Base-by-base conservation (phyloP, 2,113 vertebrate genomes). In the Onychorhynchus coronatus region DNA sequence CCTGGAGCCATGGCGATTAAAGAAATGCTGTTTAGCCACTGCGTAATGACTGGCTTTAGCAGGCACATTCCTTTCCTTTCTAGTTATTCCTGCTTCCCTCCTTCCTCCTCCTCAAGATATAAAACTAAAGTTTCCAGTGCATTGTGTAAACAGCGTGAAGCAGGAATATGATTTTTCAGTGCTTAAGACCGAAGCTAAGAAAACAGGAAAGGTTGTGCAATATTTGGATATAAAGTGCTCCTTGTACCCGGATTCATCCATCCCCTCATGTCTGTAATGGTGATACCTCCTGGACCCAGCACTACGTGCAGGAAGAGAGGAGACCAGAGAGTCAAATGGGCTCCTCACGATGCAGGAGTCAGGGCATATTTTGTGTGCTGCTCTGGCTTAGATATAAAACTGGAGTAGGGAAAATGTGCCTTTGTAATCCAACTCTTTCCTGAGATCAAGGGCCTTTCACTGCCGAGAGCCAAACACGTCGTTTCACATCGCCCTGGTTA, bases 1-100 rank as follows among this genome's bases (percentile, higher is more conserved):
- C 80, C 96, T 65, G 89, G 41, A 87, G 89, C 94, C 70, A 71
- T 6, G 3, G 86, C 77, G 78, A 23, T 91, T 87, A 86, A 73
- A 91, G 67, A 75, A 93, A 65, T 22, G 52, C 7, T 8, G 1
- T 91, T 96, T 66, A 83, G 63, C 68, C 58, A 30, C 23, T 71
- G 62, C 49, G 31, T 88, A 75, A 49, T 1, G 6, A 33, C 70
- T 88, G 75, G 67, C 85, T 90, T 92, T 53, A 65, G 76, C 89
- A 47, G 50, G 56, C 67, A 70, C 61, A 33, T 80, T 93, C 44
- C 53, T 72, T 92, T 90, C 75, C 67, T 75, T 88, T 56, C 31
- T 62, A 39, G 41, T 47, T 93, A 33, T 52, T 85, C 76, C 61
- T 68, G 47, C 70, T 75, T 35, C 39, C 46, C 14, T 82, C 42